These are phyloP conservation scores for Hybognathus amarus DNA, from an alignment of 2,797 vertebrate species.

Conservation along the genomic window DNA sequence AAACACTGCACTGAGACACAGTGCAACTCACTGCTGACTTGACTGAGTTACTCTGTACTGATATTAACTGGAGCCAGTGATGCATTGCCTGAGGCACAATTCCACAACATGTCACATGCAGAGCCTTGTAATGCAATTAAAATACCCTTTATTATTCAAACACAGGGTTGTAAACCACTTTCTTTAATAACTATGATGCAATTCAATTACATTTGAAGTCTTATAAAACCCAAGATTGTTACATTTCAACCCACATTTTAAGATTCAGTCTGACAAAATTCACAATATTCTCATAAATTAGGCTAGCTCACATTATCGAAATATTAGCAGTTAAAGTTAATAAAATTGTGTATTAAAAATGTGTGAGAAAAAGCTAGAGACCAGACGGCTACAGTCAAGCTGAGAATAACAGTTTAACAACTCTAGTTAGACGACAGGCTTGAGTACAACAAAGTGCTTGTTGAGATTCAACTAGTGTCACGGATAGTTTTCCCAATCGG, in stretches of 20 bases:
- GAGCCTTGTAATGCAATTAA: constrained; percentile 1
- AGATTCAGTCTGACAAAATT: neutral
- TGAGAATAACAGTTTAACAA: constrained; percentile 7
- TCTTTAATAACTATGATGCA: neutral
- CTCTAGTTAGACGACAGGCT: neutral
- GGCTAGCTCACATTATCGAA: neutral
- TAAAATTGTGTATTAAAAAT: no score
- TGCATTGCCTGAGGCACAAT: constrained; percentile 32
- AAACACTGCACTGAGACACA: constrained; percentile 49
- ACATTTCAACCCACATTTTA: neutral
- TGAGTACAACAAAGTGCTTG: neutral
- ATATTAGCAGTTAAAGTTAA: neutral
- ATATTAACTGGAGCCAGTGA: constrained; percentile 45
- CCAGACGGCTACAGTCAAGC: neutral
- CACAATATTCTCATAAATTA: neutral
- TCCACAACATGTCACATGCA: constrained; percentile 25
- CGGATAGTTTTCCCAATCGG: neutral
- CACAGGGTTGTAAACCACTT: neutral
- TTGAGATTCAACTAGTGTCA: constrained; percentile 11
- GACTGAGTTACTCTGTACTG: constrained; percentile 33
- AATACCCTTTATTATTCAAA: constrained; percentile 1
- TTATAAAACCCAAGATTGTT: neutral
- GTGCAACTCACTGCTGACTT: constrained; percentile 44
- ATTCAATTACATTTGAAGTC: neutral
- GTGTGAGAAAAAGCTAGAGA: neutral